A percentile compares a stretch with the other conserved stretches of the same genome.
Evolutionary conservation across 2,888 invertebrate species (phyloP).

Genomic region (Dromius quadrimaculatus): DNA sequence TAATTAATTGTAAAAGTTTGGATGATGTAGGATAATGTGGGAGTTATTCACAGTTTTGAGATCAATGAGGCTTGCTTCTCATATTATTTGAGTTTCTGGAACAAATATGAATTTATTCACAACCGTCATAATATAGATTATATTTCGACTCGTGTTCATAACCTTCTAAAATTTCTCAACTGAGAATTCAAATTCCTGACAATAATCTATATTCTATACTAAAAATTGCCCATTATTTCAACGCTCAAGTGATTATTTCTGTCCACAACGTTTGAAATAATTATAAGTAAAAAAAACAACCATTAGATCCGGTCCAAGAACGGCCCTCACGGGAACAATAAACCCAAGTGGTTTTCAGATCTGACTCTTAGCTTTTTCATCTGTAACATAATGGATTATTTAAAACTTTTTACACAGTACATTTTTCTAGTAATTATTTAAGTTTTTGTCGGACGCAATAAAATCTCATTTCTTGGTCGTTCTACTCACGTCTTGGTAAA

Average conservation of each 20-base stretch:
- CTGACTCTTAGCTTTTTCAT: constrained; percentile 17
- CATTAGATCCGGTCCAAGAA: constrained; percentile 27
- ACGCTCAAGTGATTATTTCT: not conserved
- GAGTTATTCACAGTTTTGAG: constrained; percentile 1
- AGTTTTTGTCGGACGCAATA: constrained; percentile 35
- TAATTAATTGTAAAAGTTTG: constrained; percentile 30
- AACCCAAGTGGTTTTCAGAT: constrained; percentile 14
- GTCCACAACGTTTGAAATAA: constrained; percentile 13
- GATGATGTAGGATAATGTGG: not conserved
- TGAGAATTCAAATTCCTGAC: not conserved
- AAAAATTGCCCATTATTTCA: not conserved
- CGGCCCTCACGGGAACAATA: constrained; percentile 29
- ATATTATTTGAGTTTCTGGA: not conserved
- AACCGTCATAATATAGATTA: not conserved
- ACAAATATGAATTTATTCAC: not conserved
- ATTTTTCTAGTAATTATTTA: constrained; percentile 47
- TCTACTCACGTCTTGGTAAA: constrained; percentile 20
- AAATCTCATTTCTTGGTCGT: constrained; percentile 44
- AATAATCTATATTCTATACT: constrained; percentile 2
- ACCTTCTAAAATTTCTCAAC: not conserved
- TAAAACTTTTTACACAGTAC: constrained; percentile 32
- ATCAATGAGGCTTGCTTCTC: not conserved
- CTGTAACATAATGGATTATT: constrained; percentile 50
- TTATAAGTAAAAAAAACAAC: constrained; percentile 20
- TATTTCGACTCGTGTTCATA: not conserved